Evolutionary conservation across 2,888 invertebrate species (phyloP).

Genomic region (Cephus sareptanus): DNA sequence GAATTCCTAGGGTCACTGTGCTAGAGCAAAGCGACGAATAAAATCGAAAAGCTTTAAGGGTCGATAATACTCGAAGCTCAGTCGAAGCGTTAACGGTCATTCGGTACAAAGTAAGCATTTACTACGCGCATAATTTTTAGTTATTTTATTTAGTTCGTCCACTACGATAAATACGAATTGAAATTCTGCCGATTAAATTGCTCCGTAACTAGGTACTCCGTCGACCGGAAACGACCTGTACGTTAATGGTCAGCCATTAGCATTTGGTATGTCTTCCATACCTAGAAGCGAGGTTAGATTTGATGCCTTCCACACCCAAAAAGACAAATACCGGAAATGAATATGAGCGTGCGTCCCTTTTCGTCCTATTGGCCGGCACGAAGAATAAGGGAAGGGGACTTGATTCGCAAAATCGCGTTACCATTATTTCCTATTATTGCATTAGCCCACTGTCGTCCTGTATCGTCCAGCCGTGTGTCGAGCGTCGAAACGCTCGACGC

Average conservation of each 20-base stretch:
- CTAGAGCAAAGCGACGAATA: not conserved
- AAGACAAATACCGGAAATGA: not conserved
- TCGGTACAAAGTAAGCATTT: not conserved
- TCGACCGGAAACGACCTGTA: slow-evolving; percentile 3
- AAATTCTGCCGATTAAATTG: not conserved
- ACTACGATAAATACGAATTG: not conserved
- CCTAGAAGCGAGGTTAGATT: not conserved
- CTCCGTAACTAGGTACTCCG: not conserved
- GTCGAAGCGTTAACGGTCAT: not conserved
- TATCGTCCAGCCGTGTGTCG: not conserved
- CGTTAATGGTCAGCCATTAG: slow-evolving; percentile 23
- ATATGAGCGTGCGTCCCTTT: not conserved
- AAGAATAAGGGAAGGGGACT: not conserved
- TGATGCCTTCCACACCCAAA: not conserved
- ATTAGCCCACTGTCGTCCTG: slow-evolving; percentile 30
- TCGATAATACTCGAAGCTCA: not conserved
- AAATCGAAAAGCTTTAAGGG: not conserved
- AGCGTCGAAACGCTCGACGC: not conserved
- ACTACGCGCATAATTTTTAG: not conserved
- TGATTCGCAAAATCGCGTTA: not conserved
- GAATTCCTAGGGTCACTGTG: not conserved
- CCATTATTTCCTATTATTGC: slow-evolving; percentile 40
- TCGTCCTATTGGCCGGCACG: not conserved
- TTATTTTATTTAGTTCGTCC: not conserved
- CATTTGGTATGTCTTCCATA: not conserved